These are phyloP conservation scores for Promerops cafer DNA, from an alignment of 2,113 vertebrate genomes.

Conservation along the genomic window DNA sequence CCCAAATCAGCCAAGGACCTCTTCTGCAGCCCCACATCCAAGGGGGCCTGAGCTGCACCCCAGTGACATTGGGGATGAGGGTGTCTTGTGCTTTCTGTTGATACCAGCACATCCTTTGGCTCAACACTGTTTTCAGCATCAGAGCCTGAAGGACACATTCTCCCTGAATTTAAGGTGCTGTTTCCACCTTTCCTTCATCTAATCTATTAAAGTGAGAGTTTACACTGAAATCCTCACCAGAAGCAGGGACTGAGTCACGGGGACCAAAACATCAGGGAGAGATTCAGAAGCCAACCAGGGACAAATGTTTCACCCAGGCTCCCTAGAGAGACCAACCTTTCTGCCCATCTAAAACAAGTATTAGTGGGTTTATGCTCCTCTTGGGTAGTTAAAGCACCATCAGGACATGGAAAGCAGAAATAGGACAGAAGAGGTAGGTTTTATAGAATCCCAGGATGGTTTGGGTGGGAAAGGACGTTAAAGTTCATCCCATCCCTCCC, in stretches of 20 bases:
- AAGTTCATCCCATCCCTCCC: not conserved
- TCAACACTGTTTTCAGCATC: not conserved
- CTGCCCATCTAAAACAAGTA: not conserved
- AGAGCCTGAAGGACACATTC: not conserved
- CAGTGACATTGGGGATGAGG: fast-evolving
- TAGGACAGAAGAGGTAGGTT: not conserved
- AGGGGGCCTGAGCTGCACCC: not conserved
- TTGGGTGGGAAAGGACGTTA: not conserved
- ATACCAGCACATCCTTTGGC: not conserved
- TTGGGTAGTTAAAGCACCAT: not conserved
- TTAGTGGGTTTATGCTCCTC: not conserved
- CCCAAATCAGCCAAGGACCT: too few species aligned
- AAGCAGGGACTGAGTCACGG: not conserved
- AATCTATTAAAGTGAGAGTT: not conserved
- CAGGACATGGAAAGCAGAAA: not conserved
- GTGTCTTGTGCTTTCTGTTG: not conserved
- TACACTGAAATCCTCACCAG: not conserved
- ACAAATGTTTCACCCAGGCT: not conserved
- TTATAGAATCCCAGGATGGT: too few species aligned
- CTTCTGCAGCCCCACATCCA: not conserved
- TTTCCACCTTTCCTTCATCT: not conserved
- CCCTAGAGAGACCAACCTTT: not conserved
- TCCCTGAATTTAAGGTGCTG: not conserved
- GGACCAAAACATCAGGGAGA: not conserved
- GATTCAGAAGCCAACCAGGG: not conserved